Conservation (phyloP, 2,797 vertebrate species). For the Pteropus rufus region DNA sequence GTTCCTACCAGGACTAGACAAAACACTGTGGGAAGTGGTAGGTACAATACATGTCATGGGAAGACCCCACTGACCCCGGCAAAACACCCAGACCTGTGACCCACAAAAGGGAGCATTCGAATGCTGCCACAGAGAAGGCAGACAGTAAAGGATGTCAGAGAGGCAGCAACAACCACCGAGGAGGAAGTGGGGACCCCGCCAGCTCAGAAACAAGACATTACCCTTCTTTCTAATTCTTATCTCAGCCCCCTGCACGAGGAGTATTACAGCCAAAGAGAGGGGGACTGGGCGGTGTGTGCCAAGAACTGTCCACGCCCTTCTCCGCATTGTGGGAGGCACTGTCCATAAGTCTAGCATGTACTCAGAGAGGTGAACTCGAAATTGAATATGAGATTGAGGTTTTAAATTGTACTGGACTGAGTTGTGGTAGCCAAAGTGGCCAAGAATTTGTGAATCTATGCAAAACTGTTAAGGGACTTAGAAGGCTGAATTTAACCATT, state of each 20-base stretch:
- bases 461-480: neutral
- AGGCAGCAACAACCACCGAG: no score
- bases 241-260: neutral
- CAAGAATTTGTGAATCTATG: neutral
- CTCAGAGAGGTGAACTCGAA: neutral
- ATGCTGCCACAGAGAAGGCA: neutral
- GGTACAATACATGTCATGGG: neutral
- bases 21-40: neutral
- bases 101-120: neutral
- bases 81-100: neutral
- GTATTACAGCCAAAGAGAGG: neutral
- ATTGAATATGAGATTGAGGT: neutral
- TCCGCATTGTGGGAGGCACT: rapidly evolving
- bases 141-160: neutral
- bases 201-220: neutral
- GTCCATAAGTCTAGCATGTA: rapidly evolving
- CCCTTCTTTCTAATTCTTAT: neutral
- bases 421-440: neutral
- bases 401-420: neutral
- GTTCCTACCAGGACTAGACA: neutral
- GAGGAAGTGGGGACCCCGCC: rapidly evolving
- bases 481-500: neutral
- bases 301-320: rapidly evolving
- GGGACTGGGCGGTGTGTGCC: rapidly evolving
- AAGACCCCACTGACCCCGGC: neutral